phyloP scores from a whole-genome alignment of 2,888 invertebrate species.

The Ypsolopha scabrella region DNA sequence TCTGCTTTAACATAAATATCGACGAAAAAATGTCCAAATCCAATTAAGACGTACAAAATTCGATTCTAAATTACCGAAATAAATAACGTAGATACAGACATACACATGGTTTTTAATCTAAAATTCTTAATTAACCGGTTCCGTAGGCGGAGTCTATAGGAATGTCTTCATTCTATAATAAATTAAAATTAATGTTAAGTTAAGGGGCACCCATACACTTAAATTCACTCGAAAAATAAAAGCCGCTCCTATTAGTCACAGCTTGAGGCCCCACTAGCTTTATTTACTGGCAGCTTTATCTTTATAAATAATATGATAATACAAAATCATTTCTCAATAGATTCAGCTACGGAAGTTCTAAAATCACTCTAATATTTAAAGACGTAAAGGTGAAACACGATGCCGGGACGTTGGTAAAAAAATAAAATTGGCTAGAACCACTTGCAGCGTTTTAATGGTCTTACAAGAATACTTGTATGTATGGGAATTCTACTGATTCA shows the following conservation, averaged over 20 bases:
- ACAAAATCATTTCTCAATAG: constrained; percentile 39
- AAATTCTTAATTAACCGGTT: constrained; percentile 30
- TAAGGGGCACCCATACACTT: constrained; percentile 26
- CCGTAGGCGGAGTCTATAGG: constrained; percentile 35
- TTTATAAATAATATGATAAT: constrained; percentile 47
- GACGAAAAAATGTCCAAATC: constrained; percentile 7
- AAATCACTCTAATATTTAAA: constrained; percentile 16
- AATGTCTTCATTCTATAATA: constrained; percentile 57
- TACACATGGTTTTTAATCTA: constrained; percentile 22
- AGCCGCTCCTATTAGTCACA: constrained; percentile 52
- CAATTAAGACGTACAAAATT: constrained; percentile 23
- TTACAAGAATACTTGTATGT: background rate
- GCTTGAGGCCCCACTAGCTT: constrained; percentile 48
- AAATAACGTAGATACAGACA: constrained; percentile 39
- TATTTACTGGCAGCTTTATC: constrained; percentile 39
- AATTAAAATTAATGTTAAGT: constrained; percentile 52
- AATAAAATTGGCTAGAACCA: background rate
- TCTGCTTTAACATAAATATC: background rate
- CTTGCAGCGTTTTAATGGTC: constrained; percentile 1
- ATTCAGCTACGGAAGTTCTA: constrained; percentile 9
- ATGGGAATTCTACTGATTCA: background rate
- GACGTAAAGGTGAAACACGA: constrained; percentile 10
- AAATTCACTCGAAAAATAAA: constrained; percentile 19
- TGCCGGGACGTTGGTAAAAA: too few species aligned
- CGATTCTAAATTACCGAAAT: constrained; percentile 21